Percentiles rank a stretch among this genome's conserved stretches.
phyloP scores from a whole-genome alignment of 2,797 vertebrate genomes.

The Aselliscus stoliczkanus region DNA sequence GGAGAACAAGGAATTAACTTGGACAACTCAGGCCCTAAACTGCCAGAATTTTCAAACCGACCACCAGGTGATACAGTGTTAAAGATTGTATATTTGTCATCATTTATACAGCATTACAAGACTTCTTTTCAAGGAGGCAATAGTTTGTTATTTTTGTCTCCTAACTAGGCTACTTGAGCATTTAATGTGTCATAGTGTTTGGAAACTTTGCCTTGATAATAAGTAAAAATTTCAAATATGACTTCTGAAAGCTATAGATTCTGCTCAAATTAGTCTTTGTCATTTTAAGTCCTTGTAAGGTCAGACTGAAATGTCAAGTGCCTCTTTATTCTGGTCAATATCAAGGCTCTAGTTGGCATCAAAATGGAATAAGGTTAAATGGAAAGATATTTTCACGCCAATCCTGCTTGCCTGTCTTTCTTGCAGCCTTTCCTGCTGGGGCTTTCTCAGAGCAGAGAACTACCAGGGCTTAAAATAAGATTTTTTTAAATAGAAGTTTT shows the following conservation, averaged over 20 bases:
- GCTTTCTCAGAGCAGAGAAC: conserved; percentile 39
- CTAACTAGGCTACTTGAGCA: conserved; percentile 27
- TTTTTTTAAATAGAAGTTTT: neutral
- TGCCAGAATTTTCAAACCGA: conserved; percentile 91
- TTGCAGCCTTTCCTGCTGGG: conserved; percentile 2
- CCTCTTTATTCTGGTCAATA: conserved; percentile 33
- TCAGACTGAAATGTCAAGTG: conserved; percentile 25
- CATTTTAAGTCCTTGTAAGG: conserved; percentile 47
- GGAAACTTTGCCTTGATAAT: conserved; percentile 40
- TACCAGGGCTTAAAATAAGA: conserved; percentile 12
- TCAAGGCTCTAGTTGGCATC: conserved; percentile 29
- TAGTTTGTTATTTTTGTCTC: conserved; percentile 41
- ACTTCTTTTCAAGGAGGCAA: conserved; percentile 29
- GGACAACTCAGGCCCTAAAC: conserved; percentile 90
- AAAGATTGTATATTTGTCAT: conserved; percentile 25
- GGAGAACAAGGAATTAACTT: conserved; percentile 90
- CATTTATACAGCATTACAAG: conserved; percentile 10
- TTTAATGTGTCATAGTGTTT: conserved; percentile 31
- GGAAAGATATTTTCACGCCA: conserved; percentile 25
- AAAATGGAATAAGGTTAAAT: conserved; percentile 52
- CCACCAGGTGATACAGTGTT: conserved; percentile 86
- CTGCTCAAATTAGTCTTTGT: conserved; percentile 4
- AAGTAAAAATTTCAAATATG: conserved; percentile 46
- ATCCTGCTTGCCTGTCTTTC: conserved; percentile 41
- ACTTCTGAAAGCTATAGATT: neutral